Evolutionary conservation across 1,140 invertebrate genomes (phyloP).

Genomic region (Cotesia glomerata): DNA sequence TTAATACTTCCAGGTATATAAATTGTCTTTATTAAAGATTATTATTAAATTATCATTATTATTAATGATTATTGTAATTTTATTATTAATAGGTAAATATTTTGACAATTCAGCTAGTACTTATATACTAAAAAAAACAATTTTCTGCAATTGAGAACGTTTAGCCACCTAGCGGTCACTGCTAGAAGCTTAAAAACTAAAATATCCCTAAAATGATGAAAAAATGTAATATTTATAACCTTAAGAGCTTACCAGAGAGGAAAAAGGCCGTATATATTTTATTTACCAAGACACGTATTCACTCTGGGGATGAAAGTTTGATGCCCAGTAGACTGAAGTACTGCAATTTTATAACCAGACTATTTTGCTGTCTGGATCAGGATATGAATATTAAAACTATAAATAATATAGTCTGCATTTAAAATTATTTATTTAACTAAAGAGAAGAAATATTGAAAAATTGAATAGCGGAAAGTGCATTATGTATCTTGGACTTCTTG

Average conservation of each 20-base stretch:
- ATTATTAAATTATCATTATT: too few relatives aligned
- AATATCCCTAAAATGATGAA: background rate
- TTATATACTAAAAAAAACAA: too few relatives aligned
- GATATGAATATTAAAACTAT: too few relatives aligned
- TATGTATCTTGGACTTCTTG: slow-evolving; percentile 46
- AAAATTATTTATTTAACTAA: too few relatives aligned
- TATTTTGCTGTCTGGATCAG: too few relatives aligned
- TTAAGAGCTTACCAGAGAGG: background rate
- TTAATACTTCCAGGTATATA: too few relatives aligned
- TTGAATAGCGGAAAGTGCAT: slow-evolving; percentile 53
- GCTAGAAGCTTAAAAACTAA: background rate
- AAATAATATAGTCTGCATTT: too few relatives aligned
- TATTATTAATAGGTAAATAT: too few relatives aligned
- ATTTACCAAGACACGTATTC: slow-evolving; percentile 8
- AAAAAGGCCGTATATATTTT: slow-evolving; percentile 13
- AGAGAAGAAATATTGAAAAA: slow-evolving; percentile 37
- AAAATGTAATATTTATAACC: background rate
- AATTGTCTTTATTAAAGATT: too few relatives aligned
- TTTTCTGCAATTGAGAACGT: background rate
- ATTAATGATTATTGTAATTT: too few relatives aligned
- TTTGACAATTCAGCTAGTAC: too few relatives aligned
- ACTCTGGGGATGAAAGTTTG: slow-evolving; percentile 16
- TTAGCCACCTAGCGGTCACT: too few relatives aligned
- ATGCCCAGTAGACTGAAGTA: background rate
- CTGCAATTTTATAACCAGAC: slow-evolving; percentile 26